Evolutionary conservation across 2,888 invertebrate genomes (phyloP).

Genomic region (Apodemia arnacis): DNA sequence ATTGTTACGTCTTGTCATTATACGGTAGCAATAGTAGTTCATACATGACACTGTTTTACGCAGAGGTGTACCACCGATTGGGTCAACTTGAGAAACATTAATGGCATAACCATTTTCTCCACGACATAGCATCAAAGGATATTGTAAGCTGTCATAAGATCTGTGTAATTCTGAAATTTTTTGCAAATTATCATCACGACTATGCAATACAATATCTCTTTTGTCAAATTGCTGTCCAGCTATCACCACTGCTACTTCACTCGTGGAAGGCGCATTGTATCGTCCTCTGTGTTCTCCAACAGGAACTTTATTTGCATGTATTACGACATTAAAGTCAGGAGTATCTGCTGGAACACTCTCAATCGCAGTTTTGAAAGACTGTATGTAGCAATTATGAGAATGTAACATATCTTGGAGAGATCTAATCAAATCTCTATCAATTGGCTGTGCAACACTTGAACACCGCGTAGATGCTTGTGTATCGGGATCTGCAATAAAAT

Average conservation of each 20-base stretch:
- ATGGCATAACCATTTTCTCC: constrained; percentile 82
- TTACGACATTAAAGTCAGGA: constrained; percentile 77
- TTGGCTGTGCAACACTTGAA: constrained; percentile 70
- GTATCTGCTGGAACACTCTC: constrained; percentile 74
- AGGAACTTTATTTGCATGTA: constrained; percentile 78
- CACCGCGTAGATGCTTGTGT: constrained; percentile 75
- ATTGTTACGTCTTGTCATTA: constrained; percentile 67
- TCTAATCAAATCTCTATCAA: constrained; percentile 73
- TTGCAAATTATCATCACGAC: constrained; percentile 79
- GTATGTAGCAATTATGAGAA: constrained; percentile 75
- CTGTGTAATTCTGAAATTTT: constrained; percentile 77
- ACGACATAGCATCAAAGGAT: constrained; percentile 79
- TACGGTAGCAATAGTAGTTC: constrained; percentile 75
- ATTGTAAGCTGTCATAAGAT: constrained; percentile 83
- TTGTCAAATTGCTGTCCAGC: constrained; percentile 81
- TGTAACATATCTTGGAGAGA: constrained; percentile 80
- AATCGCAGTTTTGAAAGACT: constrained; percentile 79
- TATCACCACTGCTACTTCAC: constrained; percentile 82
- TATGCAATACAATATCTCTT: constrained; percentile 81
- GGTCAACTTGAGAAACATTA: constrained; percentile 76
- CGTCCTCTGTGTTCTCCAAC: constrained; percentile 78
- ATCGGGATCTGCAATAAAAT: constrained; percentile 77
- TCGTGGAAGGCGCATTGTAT: constrained; percentile 79
- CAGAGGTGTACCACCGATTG: constrained; percentile 52
- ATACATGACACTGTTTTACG: constrained; percentile 75